Conservation (phyloP, 2,113 vertebrate species). For the Thunnus maccoyii region DNA sequence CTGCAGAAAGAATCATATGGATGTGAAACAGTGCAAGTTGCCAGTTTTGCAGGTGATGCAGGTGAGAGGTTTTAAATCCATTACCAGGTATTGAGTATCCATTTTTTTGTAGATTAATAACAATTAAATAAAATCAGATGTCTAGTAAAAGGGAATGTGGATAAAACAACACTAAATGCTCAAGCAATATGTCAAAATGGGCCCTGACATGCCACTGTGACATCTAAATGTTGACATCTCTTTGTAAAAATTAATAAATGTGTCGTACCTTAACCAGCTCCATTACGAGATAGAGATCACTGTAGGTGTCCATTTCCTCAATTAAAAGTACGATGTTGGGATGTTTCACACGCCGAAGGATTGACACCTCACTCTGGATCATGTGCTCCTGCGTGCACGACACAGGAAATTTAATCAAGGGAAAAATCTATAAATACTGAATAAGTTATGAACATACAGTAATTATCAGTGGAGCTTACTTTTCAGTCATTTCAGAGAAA, state of each 20-base stretch:
- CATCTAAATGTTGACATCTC: neutral
- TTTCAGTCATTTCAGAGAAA: neutral
- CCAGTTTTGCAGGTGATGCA: neutral
- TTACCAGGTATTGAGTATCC: neutral
- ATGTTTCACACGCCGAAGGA: conserved; percentile 96
- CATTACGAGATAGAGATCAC: conserved; percentile 96
- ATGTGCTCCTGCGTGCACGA: conserved; percentile 91
- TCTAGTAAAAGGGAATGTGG: no score
- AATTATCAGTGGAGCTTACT: neutral
- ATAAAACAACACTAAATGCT: neutral
- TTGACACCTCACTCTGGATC: conserved; percentile 98
- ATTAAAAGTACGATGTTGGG: conserved; percentile 98
- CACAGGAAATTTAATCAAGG: neutral
- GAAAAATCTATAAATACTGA: neutral
- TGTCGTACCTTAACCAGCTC: conserved; percentile 94
- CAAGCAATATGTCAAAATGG: neutral
- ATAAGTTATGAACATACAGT: neutral
- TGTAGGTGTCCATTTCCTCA: conserved; percentile 96
- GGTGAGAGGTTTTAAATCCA: neutral
- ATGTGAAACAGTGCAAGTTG: neutral
- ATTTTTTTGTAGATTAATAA: no score
- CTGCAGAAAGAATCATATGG: conserved; percentile 79
- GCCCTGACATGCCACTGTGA: no score
- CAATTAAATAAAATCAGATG: no score
- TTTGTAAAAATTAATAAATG: neutral